Conservation (phyloP, 2,888 invertebrate species). For the Eilema griseolum region DNA sequence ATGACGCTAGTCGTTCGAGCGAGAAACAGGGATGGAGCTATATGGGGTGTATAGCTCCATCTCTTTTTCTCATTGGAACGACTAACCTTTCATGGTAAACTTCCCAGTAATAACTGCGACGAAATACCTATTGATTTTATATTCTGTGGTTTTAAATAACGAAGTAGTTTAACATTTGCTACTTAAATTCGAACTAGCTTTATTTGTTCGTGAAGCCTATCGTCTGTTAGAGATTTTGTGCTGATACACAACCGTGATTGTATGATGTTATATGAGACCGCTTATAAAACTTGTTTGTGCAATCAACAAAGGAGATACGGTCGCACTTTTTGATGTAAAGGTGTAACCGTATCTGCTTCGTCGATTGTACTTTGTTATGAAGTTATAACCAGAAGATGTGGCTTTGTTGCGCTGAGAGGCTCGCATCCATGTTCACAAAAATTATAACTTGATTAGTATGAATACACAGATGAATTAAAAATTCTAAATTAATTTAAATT, state of each 20-base stretch:
- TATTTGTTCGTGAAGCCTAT: constrained; percentile 35
- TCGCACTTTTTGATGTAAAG: too few relatives aligned
- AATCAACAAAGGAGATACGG: too few relatives aligned
- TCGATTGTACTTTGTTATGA: too few relatives aligned
- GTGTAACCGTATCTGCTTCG: too few relatives aligned
- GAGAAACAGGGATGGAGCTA: not conserved
- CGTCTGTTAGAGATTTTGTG: constrained; percentile 32
- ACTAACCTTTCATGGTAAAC: too few relatives aligned
- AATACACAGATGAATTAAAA: not conserved
- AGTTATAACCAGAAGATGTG: not conserved
- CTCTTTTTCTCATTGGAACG: not conserved
- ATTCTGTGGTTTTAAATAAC: constrained; percentile 14
- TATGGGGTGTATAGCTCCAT: not conserved
- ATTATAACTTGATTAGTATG: not conserved
- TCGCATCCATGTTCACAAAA: not conserved
- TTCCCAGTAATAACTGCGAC: too few relatives aligned
- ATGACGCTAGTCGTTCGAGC: not conserved
- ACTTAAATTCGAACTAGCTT: constrained; percentile 50
- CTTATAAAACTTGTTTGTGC: constrained; percentile 31
- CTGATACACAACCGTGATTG: constrained; percentile 21
- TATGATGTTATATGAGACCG: constrained; percentile 37
- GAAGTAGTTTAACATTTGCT: constrained; percentile 36
- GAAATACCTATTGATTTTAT: not conserved
- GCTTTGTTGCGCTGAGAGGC: not conserved
- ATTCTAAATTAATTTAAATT: too few relatives aligned